Percentiles rank a stretch among this genome's conserved stretches.
phyloP scores from a whole-genome alignment of 2,888 invertebrate species.

The Atethmia centrago region DNA sequence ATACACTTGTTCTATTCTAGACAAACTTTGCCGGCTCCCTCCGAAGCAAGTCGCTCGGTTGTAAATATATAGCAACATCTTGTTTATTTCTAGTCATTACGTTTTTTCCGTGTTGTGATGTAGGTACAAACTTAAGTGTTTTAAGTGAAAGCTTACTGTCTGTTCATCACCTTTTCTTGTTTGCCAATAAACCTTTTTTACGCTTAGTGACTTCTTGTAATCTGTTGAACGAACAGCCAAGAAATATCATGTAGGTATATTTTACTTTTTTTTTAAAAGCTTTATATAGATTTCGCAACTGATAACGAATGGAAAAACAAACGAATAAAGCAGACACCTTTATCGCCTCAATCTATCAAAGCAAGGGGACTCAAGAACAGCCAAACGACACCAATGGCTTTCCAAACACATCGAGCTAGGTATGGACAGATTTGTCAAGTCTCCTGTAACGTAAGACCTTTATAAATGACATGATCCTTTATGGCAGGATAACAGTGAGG shows the following conservation, averaged over 20 bases:
- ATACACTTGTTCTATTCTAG: no score
- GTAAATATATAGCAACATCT: no score
- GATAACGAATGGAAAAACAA: not conserved
- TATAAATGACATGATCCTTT: conserved; percentile 26
- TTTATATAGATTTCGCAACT: not conserved
- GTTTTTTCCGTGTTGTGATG: no score
- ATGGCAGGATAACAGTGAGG: conserved; percentile 23
- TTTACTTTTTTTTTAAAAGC: not conserved
- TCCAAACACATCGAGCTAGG: conserved; percentile 21
- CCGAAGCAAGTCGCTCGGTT: no score
- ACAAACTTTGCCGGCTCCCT: no score
- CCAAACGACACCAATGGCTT: conserved; percentile 34
- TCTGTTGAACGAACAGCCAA: not conserved
- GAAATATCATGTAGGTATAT: not conserved
- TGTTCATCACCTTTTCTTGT: not conserved
- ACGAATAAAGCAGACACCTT: conserved; percentile 8
- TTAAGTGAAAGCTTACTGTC: not conserved
- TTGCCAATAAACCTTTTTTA: not conserved
- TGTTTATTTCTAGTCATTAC: no score
- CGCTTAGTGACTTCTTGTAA: no score
- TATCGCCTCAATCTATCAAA: conserved; percentile 35
- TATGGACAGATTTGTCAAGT: conserved; percentile 33
- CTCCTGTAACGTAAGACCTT: conserved; percentile 24
- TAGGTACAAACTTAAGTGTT: not conserved
- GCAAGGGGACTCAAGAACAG: conserved; percentile 19